A percentile compares a stretch with the other conserved stretches of the same genome.
Conservation (phyloP, 2,888 invertebrate species). For the Petrolisthes cinctipes region DNA sequence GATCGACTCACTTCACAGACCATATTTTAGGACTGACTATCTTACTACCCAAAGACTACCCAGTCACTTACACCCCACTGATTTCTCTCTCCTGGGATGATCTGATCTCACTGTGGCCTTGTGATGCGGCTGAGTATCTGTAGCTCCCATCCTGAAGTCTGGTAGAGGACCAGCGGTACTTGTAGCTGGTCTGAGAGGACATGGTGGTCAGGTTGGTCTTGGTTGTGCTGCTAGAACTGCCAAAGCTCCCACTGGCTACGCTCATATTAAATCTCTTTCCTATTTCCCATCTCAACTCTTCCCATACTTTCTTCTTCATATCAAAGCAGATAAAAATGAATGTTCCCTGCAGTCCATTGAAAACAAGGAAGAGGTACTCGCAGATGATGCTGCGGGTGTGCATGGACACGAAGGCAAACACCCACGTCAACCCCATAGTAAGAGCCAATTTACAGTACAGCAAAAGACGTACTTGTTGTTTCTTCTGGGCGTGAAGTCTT, state of each 20-base stretch:
- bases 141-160: conserved; percentile 4
- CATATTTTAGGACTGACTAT: too few species aligned
- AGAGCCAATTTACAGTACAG: conserved; percentile 70
- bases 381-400: conserved; percentile 67
- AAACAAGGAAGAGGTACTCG: conserved; percentile 71
- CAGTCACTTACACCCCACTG: conserved; percentile 9
- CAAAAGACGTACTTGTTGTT: conserved; percentile 66
- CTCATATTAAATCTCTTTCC: background rate
- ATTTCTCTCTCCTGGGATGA: background rate
- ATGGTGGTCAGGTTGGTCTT: background rate
- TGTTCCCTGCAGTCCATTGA: conserved; percentile 72
- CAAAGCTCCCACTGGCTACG: background rate
- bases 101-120: background rate
- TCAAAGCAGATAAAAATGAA: conserved; percentile 70
- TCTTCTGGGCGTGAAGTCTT: conserved; percentile 41
- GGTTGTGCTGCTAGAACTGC: background rate
- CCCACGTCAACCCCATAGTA: conserved; percentile 72
- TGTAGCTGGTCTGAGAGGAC: conserved; percentile 11
- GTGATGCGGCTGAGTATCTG: background rate
- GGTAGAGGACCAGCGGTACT: conserved; percentile 36
- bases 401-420: conserved; percentile 69
- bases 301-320: conserved; percentile 67
- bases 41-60: background rate
- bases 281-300: conserved; percentile 66
- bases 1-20: too few species aligned